Evolutionary conservation across 2,797 vertebrate species (phyloP), one percentile per base, ranked within the genome.

Genomic region (Chromobotia macracanthus): DNA sequence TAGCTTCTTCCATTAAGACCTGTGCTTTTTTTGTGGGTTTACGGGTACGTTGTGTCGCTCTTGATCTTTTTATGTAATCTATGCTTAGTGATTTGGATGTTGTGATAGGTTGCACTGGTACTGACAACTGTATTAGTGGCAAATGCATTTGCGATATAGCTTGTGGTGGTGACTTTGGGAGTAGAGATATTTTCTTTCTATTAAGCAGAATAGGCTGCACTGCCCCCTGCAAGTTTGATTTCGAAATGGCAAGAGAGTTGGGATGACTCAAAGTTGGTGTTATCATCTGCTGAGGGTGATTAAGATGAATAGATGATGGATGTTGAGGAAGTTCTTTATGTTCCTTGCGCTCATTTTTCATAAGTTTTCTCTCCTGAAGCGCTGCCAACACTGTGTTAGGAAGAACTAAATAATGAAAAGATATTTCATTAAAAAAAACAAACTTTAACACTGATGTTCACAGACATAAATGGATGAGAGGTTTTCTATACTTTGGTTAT

Each of bases 191-290:
- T n/a, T 18, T 31, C 2, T 68, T 23, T 38, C 56, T 21, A 25
- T 53, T 69, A 66, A 67, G 73, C 11, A 61, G 41, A 31, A 56
- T 25, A 65, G n/a, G 21, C n/a, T 53, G 12, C 18, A 50, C 19
- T 68, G 82, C 50, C 68, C 21, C 46, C 21, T 80, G 50, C 31
- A 46, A 21, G 1, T 79, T 61, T 0, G 55, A 31, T 41, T 86
- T 88, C 69, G 86, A 87, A 46, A 94, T 82, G 41, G 90, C 25
- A 61, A 91, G 2, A 1, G 90, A 80, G 0, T 88, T 82, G 0
- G 93, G 86, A 38, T 92, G 5, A 46, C 94, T 25, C 53, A 93
- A 2, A 56, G 75, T 86, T 0, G 90, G 71, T 2, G 89, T 41
- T 1, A 85, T 5, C 9, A 72, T 71, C 50, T 61, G 48, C 41